Base-by-base conservation (phyloP, 2,888 invertebrate genomes). In the Noctua fimbriata region DNA sequence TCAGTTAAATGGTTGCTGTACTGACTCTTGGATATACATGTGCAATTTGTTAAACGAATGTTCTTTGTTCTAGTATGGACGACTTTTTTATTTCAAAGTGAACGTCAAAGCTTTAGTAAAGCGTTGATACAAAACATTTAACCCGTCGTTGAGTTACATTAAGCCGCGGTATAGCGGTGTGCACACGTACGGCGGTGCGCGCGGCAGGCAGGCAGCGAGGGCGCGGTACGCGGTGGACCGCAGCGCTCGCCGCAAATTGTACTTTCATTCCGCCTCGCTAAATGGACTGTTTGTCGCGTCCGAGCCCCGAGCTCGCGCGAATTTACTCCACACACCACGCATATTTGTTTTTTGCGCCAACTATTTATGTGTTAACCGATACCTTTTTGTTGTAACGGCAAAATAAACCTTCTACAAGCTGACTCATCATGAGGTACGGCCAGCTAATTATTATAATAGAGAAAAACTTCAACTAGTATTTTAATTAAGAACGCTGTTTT, bases 231-330 rank as follows among this genome's bases (percentile, higher is more conserved):
- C 86, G 88, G 87, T 76, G 87, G 82, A 88, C 87, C 89, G 89
- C 89, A 89, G 87, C 86, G 90, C 87, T 92, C 87, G 87, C 93
- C 94, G 87, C 94, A 94, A 94, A 94, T 94, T 92, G 92, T 92
- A 93, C 93, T 94, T 93, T 93, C 92, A 94, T 94, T 93, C 90
- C 91, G 90, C 91, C 89, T 87, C 91, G 92, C 91, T 93, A 92
- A 93, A 91, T 89, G 92, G 90, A 91, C 91, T 92, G 93, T 93
- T 93, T 94, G 92, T 92, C 91, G 91, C 90, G 86, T 86, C 78
- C 84, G 81, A 90, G 89, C 84, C 82, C 75, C 83, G 81, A 85
- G 80, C 81, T 82, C 76, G 80, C 81, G 82, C 79, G 82, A 87
- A 90, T 90, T 89, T 89, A 90, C 87, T 85, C 79, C 76, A 74